Conservation (phyloP, 2,888 invertebrate genomes). For the Leuctra nigra region DNA sequence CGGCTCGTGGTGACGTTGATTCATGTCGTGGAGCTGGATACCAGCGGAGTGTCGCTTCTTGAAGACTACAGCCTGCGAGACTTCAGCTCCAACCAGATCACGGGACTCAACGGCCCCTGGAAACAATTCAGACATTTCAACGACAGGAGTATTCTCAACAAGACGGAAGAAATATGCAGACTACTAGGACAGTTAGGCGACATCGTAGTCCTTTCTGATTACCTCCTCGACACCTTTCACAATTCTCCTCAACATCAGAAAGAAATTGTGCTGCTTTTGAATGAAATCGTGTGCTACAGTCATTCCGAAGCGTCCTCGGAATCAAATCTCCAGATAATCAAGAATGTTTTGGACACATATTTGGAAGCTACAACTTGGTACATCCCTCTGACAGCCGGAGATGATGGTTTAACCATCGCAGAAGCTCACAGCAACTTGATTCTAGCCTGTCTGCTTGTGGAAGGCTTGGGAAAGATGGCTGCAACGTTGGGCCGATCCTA, state of each 20-base stretch:
- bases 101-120: slow-evolving; percentile 47
- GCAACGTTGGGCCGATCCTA: slow-evolving; percentile 45
- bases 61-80: slow-evolving; percentile 46
- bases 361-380: slow-evolving; percentile 49
- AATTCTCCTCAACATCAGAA: slow-evolving; percentile 47
- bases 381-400: slow-evolving; percentile 39
- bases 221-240: slow-evolving; percentile 51
- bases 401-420: slow-evolving; percentile 28
- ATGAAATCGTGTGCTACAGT: slow-evolving; percentile 48
- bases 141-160: slow-evolving; percentile 40
- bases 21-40: slow-evolving; percentile 47
- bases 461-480: slow-evolving; percentile 62
- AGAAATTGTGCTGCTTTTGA: slow-evolving; percentile 56
- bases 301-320: slow-evolving; percentile 42
- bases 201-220: slow-evolving; percentile 48
- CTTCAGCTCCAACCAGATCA: slow-evolving; percentile 24
- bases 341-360: slow-evolving; percentile 40
- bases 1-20: slow-evolving; percentile 51
- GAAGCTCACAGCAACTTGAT: slow-evolving; percentile 58
- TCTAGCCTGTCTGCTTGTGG: slow-evolving; percentile 59
- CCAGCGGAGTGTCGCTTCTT: slow-evolving; percentile 43
- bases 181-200: slow-evolving; percentile 50
- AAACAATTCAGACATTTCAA: slow-evolving; percentile 55
- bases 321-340: slow-evolving; percentile 35
- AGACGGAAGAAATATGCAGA: slow-evolving; percentile 49